Evolutionary conservation across 2,797 vertebrate species (phyloP).

Genomic region (Notamacropus eugenii): DNA sequence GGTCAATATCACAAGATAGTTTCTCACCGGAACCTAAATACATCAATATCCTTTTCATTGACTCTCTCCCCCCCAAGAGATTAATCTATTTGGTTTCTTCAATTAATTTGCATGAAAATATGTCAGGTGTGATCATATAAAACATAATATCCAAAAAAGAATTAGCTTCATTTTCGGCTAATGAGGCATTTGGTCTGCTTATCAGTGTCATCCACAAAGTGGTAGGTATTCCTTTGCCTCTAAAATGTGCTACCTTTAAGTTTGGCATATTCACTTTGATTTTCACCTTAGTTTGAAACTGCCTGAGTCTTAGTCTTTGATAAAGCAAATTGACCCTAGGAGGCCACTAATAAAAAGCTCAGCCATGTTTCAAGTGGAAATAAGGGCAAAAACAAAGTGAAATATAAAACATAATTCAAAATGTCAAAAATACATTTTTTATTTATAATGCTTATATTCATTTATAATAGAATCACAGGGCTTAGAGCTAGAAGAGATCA

Average conservation of each 20-base stretch:
- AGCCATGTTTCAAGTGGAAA: conserved; percentile 13
- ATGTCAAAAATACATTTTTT: conserved; percentile 42
- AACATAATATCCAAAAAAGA: neutral
- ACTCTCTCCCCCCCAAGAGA: neutral
- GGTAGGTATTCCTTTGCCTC: conserved; percentile 22
- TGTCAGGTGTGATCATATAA: neutral
- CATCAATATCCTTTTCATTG: neutral
- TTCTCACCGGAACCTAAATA: neutral
- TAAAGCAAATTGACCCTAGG: conserved; percentile 45
- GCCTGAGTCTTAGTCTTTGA: neutral
- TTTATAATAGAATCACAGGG: neutral
- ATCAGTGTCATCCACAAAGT: neutral
- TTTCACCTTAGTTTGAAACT: conserved; percentile 38
- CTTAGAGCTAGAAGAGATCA: neutral
- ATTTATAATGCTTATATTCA: conserved; percentile 14
- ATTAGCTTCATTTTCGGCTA: conserved; percentile 5
- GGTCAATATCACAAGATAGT: neutral
- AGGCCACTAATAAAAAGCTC: neutral
- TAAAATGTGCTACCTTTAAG: conserved; percentile 7
- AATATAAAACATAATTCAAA: neutral
- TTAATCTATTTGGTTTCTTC: neutral
- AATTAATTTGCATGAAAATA: conserved; percentile 6
- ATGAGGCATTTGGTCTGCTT: conserved; percentile 11
- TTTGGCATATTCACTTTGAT: conserved; percentile 16
- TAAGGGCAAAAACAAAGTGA: conserved; percentile 33